phyloP scores from a whole-genome alignment of 2,888 invertebrate species.

The Parthenolecanium corni region DNA sequence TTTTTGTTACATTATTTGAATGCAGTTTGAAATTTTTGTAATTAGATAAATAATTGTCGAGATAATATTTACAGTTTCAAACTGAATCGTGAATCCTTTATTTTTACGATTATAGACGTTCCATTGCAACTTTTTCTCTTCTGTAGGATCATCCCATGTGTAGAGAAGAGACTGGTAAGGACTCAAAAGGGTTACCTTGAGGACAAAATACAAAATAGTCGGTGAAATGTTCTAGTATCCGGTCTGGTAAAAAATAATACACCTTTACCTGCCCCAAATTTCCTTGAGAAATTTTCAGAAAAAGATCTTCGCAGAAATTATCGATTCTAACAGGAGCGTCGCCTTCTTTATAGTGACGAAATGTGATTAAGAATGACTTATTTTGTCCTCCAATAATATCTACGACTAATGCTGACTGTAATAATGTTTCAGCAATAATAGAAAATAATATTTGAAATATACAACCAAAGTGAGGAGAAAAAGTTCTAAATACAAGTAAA shows the following conservation, averaged over 20 bases:
- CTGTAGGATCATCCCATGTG: constrained; percentile 75
- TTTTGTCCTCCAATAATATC: constrained; percentile 62
- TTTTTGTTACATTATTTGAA: constrained; percentile 19
- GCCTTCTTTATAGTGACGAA: constrained; percentile 60
- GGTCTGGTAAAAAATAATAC: neutral
- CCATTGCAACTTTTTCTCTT: constrained; percentile 61
- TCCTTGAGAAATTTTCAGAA: constrained; percentile 63
- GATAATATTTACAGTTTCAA: constrained; percentile 46
- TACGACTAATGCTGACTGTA: constrained; percentile 54
- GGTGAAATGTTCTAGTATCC: neutral
- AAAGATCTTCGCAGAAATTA: constrained; percentile 70
- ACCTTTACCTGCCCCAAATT: constrained; percentile 37
- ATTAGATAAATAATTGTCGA: neutral
- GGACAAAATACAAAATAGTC: neutral
- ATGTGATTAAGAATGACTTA: constrained; percentile 59
- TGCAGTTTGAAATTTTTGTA: neutral
- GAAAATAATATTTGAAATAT: neutral
- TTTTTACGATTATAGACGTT: constrained; percentile 70
- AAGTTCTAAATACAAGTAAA: neutral
- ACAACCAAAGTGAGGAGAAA: no score
- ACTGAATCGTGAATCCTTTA: constrained; percentile 58
- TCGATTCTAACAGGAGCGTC: constrained; percentile 73
- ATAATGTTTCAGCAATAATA: constrained; percentile 33
- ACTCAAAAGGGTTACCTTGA: constrained; percentile 58
- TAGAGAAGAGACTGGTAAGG: constrained; percentile 64